Base-by-base conservation (phyloP, 1,140 invertebrate genomes). In the Bombus sylvicola region DNA sequence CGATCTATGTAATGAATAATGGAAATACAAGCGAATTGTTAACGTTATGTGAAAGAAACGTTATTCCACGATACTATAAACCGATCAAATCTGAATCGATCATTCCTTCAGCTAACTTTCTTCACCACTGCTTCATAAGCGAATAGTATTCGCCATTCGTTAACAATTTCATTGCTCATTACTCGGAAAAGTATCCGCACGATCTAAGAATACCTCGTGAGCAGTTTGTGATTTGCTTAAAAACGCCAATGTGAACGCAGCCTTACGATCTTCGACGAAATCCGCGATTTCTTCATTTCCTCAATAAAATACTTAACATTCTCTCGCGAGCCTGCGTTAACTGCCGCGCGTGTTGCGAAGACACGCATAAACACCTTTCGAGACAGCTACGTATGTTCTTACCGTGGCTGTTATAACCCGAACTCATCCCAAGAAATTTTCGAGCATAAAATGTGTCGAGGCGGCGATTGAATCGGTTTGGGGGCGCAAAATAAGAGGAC, bases 341-440 rank as follows among this genome's bases (percentile, higher is more conserved):
- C 59, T 41, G 37, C 57, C 3, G 37, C 37, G 41, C 59, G 75
- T 77, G 75, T 77, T 37, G 28, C 59, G 15, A 13, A 25, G 37
- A 39, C 57, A 31, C 4, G 75, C 75, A 18, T 77, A 77, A 77
- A 15, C 75, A 62, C 57, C 75, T 64, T 28, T 34, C 28, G 28
- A 62, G 57, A 62, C 75, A 77, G 18, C 15, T 77, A 77, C 37
- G 57, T 31, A 41, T 62, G 75, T 77, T 64, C 28, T 37, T 53
- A 25, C 57, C 25, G n/a, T 41, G 34, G 18, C 1, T 62, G 25
- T 4, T 34, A 15, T 22, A 39, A 34, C 9, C 43, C 2, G 39
- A 9, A 25, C 68, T 41, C 39, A 10, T 72, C 28, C 43, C 22
- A 64, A 64, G 47, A 77, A 62, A 77, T 77, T 41, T 77, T n/a